These are phyloP conservation scores for Drosophila peninsularis DNA, from an alignment of 2,888 invertebrate species.

Conservation along the genomic window DNA sequence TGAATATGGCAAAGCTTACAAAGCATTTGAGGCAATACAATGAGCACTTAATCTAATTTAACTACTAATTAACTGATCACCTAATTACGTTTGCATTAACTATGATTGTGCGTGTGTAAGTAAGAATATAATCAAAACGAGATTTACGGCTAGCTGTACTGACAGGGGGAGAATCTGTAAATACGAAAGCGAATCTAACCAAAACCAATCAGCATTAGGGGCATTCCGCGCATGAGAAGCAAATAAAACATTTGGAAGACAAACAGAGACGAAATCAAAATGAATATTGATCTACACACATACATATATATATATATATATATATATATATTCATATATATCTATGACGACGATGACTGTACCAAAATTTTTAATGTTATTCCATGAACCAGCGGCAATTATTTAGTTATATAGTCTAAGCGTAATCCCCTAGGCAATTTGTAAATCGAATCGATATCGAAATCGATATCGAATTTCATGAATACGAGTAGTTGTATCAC, in stretches of 20 bases:
- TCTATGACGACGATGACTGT: constrained; percentile 70
- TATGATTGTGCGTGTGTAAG: constrained; percentile 43
- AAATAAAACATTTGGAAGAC: constrained; percentile 19
- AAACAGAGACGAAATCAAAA: neutral
- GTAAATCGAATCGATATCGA: constrained; percentile 50
- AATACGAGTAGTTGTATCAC: constrained; percentile 33
- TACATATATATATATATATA: constrained; percentile 9
- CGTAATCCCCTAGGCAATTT: constrained; percentile 63
- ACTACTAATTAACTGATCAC: constrained; percentile 8
- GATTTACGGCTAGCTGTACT: constrained; percentile 23
- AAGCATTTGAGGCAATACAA: constrained; percentile 79
- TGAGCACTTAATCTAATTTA: constrained; percentile 28
- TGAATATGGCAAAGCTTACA: constrained; percentile 76
- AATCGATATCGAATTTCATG: constrained; percentile 7
- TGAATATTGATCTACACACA: constrained; percentile 22
- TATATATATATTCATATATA: constrained; percentile 4
- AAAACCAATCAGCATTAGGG: constrained; percentile 64
- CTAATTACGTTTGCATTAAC: constrained; percentile 20
- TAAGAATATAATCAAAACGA: constrained; percentile 58
- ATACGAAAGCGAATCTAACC: constrained; percentile 58
- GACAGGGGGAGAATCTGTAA: constrained; percentile 49
- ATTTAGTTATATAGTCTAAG: constrained; percentile 72
- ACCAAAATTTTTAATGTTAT: constrained; percentile 73
- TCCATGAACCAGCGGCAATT: constrained; percentile 56
- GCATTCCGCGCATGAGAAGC: constrained; percentile 25